Base-by-base conservation (phyloP, 2,888 invertebrate genomes). In the Pyralis farinalis region DNA sequence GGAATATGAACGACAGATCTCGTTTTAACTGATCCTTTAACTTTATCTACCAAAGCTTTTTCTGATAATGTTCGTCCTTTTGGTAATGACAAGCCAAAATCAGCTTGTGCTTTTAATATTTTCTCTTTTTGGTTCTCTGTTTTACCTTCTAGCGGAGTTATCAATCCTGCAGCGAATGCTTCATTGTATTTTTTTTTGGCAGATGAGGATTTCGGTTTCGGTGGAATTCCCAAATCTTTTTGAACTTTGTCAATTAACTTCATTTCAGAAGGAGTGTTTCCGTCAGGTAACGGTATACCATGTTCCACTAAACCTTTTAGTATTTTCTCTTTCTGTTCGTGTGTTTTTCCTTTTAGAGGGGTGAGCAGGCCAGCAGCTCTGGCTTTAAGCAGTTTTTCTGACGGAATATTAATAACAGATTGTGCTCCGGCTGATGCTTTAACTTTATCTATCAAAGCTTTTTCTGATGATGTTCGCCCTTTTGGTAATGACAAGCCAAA, bases 11-110 rank as follows among this genome's bases (percentile, higher is more conserved):
- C 8, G n/a, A 34, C 37, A 8, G 49, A 45, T 7, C 40, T 43
- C 1, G 40, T 30, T 12, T 35, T 40, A 0, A 33, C 34, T 7
- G 37, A 25, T 11, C 40, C 31, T 49, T 51, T 47, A 0, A 58
- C 31, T 43, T 55, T 53, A 6, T 35, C 43, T 20, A 57, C 44
- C 0, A 55, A 36, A 1, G 46, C 39, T 44, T 51, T 54, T 43
- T 56, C 54, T 2, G 51, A 46, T 7, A 42, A 12, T 8, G 51
- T 56, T 34, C 52, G 35, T 3, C 49, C 47, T 40, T 45, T 33
- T 7, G 48, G 48, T 22, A 48, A 27, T n/a, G 43, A 32, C 9
- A 48, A 9, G 16, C 48, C 45, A 7, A 40, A 16, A 28, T 40
- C 43, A 7, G 36, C 41, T 31, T 43, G 42, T 10, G 25, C 16